These are phyloP conservation scores for Pionites leucogaster DNA, from an alignment of 2,113 vertebrate genomes.

Conservation along the genomic window DNA sequence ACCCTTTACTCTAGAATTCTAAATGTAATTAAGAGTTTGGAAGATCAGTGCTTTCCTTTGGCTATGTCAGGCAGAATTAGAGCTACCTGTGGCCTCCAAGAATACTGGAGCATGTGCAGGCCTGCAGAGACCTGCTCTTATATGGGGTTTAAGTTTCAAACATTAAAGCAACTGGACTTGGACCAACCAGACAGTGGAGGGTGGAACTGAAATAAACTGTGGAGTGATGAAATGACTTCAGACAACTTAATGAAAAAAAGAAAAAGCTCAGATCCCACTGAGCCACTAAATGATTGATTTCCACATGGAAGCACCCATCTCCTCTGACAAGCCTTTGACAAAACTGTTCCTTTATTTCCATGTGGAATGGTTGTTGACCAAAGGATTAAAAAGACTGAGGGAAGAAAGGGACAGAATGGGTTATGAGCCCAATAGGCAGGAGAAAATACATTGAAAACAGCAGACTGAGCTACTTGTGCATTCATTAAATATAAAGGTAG, in stretches of 20 bases:
- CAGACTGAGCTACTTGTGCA: neutral
- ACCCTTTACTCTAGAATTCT: neutral
- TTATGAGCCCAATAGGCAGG: neutral
- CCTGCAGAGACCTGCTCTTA: neutral
- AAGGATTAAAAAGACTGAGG: neutral
- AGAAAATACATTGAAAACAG: neutral
- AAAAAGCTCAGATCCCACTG: slow-evolving; percentile 6
- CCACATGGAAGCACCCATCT: slow-evolving; percentile 43
- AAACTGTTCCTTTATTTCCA: slow-evolving; percentile 23
- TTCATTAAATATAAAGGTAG: neutral
- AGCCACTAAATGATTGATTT: slow-evolving; percentile 59
- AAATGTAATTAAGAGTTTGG: neutral
- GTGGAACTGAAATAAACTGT: neutral
- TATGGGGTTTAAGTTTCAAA: neutral
- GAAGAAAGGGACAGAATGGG: neutral
- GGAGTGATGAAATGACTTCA: slow-evolving; percentile 48
- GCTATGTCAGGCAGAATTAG: neutral
- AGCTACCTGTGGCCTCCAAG: neutral
- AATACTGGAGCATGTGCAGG: neutral
- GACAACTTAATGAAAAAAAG: slow-evolving; percentile 69
- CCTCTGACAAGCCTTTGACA: slow-evolving; percentile 37
- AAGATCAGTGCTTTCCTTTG: neutral
- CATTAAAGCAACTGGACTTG: neutral
- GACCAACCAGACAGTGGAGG: neutral
- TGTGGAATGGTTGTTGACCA: neutral